Conservation (phyloP, 2,797 vertebrate genomes). For the Pteronotus mesoamericanus region DNA sequence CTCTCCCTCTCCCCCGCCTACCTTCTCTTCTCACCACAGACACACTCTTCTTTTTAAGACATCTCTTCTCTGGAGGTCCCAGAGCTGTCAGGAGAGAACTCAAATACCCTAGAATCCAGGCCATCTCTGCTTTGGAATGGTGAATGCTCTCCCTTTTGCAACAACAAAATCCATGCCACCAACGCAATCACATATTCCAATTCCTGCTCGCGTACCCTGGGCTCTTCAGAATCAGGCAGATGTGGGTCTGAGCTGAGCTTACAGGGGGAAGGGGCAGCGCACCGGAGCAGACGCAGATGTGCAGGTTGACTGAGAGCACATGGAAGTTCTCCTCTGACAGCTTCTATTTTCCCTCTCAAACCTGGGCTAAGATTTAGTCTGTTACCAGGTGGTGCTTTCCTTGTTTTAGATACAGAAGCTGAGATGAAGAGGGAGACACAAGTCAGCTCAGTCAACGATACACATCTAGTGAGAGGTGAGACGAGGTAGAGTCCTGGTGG, state of each 20-base stretch:
- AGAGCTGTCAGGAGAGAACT: background rate
- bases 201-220: no score
- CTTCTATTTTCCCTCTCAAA: background rate
- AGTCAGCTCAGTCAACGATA: background rate
- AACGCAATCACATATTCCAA: background rate
- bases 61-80: background rate
- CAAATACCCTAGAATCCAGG: background rate
- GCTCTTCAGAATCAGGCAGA: background rate
- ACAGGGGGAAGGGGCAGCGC: background rate
- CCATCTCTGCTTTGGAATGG: background rate
- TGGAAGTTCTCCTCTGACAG: background rate
- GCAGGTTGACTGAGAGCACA: background rate
- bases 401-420: background rate
- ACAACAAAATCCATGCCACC: no score
- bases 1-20: background rate
- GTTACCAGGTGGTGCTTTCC: background rate
- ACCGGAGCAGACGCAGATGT: fast-evolving
- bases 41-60: background rate
- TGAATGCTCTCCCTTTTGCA: background rate
- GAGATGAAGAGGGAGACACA: background rate
- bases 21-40: background rate
- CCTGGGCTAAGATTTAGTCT: background rate
- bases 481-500: fast-evolving
- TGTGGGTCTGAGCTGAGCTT: background rate
- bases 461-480: background rate